These are phyloP conservation scores for Amiota mariae DNA, from an alignment of 2,888 invertebrate genomes.

Conservation along the genomic window DNA sequence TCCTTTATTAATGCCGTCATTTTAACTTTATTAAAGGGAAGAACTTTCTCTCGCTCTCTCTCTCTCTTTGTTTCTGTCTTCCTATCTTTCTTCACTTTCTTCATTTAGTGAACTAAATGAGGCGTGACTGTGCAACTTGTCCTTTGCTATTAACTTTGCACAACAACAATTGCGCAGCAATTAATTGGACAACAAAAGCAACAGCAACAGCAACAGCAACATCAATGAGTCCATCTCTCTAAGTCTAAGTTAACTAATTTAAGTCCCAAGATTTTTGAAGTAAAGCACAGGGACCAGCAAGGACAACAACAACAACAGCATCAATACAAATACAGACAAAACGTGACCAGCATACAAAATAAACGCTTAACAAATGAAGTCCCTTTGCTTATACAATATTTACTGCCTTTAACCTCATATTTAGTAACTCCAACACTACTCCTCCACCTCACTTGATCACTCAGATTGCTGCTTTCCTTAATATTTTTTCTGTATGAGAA, in stretches of 20 bases:
- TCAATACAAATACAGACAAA: conserved; percentile 24
- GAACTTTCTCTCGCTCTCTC: no score
- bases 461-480: no score
- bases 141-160: no score
- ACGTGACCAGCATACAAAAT: conserved; percentile 63
- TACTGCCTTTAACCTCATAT: conserved; percentile 32
- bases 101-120: conserved; percentile 27
- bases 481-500: conserved; percentile 49
- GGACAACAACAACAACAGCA: conserved; percentile 48
- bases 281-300: conserved; percentile 29
- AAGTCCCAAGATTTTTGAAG: conserved; percentile 47
- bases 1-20: no score
- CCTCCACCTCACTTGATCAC: no score
- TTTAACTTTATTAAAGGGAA: no score
- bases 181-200: conserved; percentile 53
- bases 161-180: conserved; percentile 23
- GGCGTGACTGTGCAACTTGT: no score
- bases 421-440: no score
- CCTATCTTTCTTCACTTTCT: conserved; percentile 3
- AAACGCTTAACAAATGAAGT: conserved; percentile 57
- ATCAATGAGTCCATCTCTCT: not conserved
- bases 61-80: no score
- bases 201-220: conserved; percentile 9
- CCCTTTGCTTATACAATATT: not conserved
- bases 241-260: conserved; percentile 53